Percentiles rank a stretch among this genome's conserved stretches.
Conservation (phyloP, 2,797 vertebrate species). For the Enteromius fasciolatus region DNA sequence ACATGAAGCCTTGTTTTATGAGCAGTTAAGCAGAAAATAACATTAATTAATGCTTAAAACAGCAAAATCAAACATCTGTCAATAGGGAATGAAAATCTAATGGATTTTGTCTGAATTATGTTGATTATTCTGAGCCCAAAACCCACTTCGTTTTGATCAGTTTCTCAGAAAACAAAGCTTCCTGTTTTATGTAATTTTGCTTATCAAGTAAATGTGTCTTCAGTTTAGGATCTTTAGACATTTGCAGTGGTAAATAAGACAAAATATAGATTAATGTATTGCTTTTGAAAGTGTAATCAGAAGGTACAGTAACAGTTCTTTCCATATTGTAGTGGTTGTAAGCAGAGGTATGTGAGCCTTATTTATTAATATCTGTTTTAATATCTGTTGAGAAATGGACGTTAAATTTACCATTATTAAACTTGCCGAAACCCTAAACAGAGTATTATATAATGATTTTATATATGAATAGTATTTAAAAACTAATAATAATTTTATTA, state of each 20-base stretch:
- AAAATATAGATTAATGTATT: too few relatives aligned
- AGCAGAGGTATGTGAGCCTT: too few relatives aligned
- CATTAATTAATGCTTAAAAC: neutral
- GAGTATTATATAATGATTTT: neutral
- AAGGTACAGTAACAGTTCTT: too few relatives aligned
- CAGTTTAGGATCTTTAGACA: neutral
- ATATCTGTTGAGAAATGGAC: too few relatives aligned
- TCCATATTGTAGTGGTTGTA: too few relatives aligned
- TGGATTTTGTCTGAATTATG: neutral
- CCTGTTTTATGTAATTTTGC: neutral
- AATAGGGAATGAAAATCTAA: neutral
- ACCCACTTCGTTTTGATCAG: neutral
- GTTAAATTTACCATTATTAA: neutral
- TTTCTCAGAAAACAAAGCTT: neutral
- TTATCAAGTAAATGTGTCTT: neutral
- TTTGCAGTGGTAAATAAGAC: neutral
- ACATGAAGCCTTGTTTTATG: neutral
- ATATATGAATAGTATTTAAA: neutral
- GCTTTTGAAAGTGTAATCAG: too few relatives aligned
- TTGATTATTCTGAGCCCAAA: neutral
- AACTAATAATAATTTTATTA: too few relatives aligned
- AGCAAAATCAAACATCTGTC: neutral
- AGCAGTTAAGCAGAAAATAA: neutral
- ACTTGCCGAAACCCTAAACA: neutral
- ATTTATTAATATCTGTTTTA: too few relatives aligned